Evolutionary conservation across 2,888 invertebrate genomes (phyloP).

Genomic region (Campoplex nolae): DNA sequence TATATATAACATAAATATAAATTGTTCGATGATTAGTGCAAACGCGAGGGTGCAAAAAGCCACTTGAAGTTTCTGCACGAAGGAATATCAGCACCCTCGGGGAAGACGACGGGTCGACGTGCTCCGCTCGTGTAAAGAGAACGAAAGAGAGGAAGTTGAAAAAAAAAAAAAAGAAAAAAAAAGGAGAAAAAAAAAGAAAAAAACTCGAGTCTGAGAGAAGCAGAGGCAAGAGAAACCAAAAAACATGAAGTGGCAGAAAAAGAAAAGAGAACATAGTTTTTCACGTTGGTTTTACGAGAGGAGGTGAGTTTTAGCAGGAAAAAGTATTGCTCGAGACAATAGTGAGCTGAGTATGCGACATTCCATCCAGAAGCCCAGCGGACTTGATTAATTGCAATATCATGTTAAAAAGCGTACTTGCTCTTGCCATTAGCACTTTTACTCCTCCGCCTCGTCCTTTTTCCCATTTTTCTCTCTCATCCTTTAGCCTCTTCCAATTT

Average conservation of each 20-base stretch:
- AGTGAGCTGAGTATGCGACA: conserved; percentile 33
- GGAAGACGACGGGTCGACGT: conserved; percentile 43
- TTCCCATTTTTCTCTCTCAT: neutral
- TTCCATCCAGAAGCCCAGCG: conserved; percentile 28
- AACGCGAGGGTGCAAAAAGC: conserved; percentile 49
- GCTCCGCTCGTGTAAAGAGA: conserved; percentile 36
- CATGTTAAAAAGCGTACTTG: conserved; percentile 58
- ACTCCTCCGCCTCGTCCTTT: conserved; percentile 5
- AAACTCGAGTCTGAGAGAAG: conserved; percentile 24
- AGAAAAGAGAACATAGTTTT: conserved; percentile 40
- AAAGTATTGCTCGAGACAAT: conserved; percentile 45
- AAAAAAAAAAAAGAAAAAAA: conserved; percentile 31
- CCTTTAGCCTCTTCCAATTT: too few relatives aligned
- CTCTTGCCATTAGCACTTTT: conserved; percentile 58
- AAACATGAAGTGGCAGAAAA: conserved; percentile 17
- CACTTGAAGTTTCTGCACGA: conserved; percentile 55
- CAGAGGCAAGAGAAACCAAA: conserved; percentile 31
- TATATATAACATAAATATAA: conserved; percentile 1
- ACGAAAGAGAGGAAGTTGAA: conserved; percentile 22
- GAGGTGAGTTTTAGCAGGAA: neutral
- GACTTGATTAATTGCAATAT: conserved; percentile 68
- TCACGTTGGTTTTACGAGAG: conserved; percentile 36
- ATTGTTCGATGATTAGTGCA: conserved; percentile 38
- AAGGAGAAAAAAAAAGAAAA: neutral
- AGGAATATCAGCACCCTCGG: conserved; percentile 33